Evolutionary conservation across 1,140 invertebrate genomes (phyloP).

Genomic region (Lucilia sericata): DNA sequence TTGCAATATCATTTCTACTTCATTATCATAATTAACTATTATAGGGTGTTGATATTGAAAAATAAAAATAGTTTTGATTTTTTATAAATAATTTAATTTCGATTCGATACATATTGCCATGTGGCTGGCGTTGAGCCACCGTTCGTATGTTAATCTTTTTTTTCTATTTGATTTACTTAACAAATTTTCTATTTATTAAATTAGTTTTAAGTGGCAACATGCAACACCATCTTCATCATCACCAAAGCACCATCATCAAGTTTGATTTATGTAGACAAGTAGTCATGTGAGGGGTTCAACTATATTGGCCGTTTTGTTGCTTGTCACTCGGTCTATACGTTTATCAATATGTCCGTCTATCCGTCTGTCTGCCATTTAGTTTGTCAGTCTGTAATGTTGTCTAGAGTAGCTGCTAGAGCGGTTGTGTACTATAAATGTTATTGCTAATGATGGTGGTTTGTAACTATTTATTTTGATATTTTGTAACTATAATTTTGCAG

Average conservation of each 20-base stretch:
- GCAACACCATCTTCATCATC: not conserved
- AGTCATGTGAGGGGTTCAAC: not conserved
- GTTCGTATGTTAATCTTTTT: not conserved
- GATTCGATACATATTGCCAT: too few species aligned
- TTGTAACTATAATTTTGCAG: not conserved
- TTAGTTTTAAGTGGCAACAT: not conserved
- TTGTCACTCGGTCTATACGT: not conserved
- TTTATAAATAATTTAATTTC: too few species aligned
- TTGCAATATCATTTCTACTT: too few species aligned
- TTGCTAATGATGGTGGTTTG: not conserved
- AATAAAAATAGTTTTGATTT: too few species aligned
- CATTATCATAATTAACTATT: too few species aligned
- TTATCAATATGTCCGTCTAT: too few species aligned
- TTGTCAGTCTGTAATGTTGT: not conserved
- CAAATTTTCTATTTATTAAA: not conserved
- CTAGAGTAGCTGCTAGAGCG: not conserved
- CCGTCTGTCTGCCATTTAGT: too few species aligned
- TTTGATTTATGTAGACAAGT: not conserved
- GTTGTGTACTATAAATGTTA: not conserved
- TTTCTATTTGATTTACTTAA: conserved; percentile 1
- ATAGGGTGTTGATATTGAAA: too few species aligned
- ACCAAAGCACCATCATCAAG: too few species aligned
- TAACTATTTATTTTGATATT: not conserved
- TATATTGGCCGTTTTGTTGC: not conserved
- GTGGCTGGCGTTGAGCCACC: too few species aligned